Base-by-base conservation (phyloP, 2,888 invertebrate genomes). In the Hydropsyche betteni region DNA sequence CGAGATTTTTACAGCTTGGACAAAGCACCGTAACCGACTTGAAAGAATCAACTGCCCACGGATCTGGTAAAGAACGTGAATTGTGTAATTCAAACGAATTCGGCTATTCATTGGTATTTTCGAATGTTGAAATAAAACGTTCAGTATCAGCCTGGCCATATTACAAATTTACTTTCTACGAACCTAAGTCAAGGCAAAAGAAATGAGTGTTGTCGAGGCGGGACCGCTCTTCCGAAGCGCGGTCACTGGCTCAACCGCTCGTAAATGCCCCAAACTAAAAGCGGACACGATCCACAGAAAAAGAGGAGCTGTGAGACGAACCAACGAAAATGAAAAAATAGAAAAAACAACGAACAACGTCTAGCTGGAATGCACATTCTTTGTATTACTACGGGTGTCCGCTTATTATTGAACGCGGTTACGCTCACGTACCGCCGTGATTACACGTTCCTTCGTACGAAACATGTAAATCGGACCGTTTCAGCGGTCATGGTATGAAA, bases 281-380 rank as follows among this genome's bases (percentile, higher is more conserved):
- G 34, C 12, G 34, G 36, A 33, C 24, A 24, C 24, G 24, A 24
- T 24, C 24, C 2, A 24, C 24, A 24, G 24, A 24, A 24, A 24
- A 24, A 24, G 24, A 24, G 2, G 24, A 24, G 24, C 2, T 24
- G 24, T 24, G 24, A 24, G 24, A 24, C 24, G 12, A 10, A 36
- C 44, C 44, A 36, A 55, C n/a, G 34, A 64, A 36, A 61, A 61
- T 24, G 12, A 55, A 61, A 64, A 64, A 36, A n/a, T 10, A 12
- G 10, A 64, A 64, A 12, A 34, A 36, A 24, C 24, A 24, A 24
- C 24, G 24, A n/a, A 64, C 64, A 6, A n/a, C 44, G 10, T 70
- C 70, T 70, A 70, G 53, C 16, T 53, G 70, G 70, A 70, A 70
- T 70, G 70, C 70, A 53, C 70, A 70, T 70, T 70, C 70, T 53